Evolutionary conservation across 2,797 vertebrate species (phyloP).

Genomic region (Acomys russatus): DNA sequence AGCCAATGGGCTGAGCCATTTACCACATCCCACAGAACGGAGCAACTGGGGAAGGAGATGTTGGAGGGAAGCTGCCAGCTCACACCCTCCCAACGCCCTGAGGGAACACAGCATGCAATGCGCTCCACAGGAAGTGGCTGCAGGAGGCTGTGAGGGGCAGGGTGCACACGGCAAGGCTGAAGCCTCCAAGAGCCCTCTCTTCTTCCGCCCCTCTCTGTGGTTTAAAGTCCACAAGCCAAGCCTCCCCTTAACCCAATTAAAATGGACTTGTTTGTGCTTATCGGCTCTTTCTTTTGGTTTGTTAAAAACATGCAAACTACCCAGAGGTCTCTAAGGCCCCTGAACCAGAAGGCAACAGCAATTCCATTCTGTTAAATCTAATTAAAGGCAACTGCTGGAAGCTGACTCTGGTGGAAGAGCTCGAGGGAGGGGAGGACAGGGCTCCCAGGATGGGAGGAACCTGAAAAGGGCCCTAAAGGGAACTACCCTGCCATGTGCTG

Average conservation of each 20-base stretch:
- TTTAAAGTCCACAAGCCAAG: conserved; percentile 1
- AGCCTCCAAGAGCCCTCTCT: not conserved
- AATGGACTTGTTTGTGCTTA: conserved; percentile 72
- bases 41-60: not conserved
- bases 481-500: accelerated
- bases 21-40: accelerated
- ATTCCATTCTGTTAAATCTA: conserved; percentile 77
- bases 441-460: not conserved
- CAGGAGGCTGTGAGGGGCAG: not conserved
- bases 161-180: conserved; percentile 9
- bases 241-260: conserved; percentile 79
- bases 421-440: not conserved
- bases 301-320: conserved; percentile 76
- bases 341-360: conserved; percentile 74
- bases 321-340: conserved; percentile 73
- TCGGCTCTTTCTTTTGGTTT: conserved; percentile 73
- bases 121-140: not conserved
- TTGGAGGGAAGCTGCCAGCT: not conserved
- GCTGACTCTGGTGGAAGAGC: not conserved
- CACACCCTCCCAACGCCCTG: not conserved
- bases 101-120: accelerated
- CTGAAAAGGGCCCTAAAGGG: too few relatives aligned
- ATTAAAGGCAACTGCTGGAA: conserved; percentile 68
- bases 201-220: not conserved
- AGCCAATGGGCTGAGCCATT: not conserved